Evolutionary conservation across 2,797 vertebrate genomes (phyloP).

Genomic region (Cuculus canorus): DNA sequence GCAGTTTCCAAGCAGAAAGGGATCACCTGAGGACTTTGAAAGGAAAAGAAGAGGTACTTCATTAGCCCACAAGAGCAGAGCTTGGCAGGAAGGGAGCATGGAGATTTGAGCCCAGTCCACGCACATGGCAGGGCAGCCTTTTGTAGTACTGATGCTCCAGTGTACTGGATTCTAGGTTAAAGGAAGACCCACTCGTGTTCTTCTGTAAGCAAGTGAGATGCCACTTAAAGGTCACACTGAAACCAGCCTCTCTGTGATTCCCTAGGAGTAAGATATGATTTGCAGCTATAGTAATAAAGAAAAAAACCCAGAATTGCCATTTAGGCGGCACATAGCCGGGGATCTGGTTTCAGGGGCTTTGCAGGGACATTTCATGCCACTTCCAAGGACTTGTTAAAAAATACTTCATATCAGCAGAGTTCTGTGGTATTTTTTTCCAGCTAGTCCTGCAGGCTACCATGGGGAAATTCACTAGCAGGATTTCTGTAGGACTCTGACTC

Average conservation of each 20-base stretch:
- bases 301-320: not conserved
- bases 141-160: not conserved
- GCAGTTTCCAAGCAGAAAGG: not conserved
- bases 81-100: not conserved
- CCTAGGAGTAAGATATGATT: constrained; percentile 5
- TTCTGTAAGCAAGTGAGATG: not conserved
- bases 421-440: constrained; percentile 18
- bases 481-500: constrained; percentile 26
- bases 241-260: not conserved
- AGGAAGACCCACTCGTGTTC: not conserved
- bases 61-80: constrained; percentile 37
- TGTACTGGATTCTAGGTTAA: not conserved
- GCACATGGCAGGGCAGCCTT: not conserved
- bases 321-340: not conserved
- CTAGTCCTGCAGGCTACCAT: not conserved
- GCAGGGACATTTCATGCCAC: not conserved
- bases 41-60: constrained; percentile 39
- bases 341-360: constrained; percentile 4
- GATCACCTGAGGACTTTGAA: constrained; percentile 55
- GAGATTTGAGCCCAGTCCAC: not conserved
- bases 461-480: not conserved
- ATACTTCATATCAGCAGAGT: not conserved
- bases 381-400: constrained; percentile 25
- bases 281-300: not conserved
- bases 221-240: constrained; percentile 5